Evolutionary conservation across 2,888 invertebrate genomes (phyloP).

Genomic region (Hymenopus coronatus): DNA sequence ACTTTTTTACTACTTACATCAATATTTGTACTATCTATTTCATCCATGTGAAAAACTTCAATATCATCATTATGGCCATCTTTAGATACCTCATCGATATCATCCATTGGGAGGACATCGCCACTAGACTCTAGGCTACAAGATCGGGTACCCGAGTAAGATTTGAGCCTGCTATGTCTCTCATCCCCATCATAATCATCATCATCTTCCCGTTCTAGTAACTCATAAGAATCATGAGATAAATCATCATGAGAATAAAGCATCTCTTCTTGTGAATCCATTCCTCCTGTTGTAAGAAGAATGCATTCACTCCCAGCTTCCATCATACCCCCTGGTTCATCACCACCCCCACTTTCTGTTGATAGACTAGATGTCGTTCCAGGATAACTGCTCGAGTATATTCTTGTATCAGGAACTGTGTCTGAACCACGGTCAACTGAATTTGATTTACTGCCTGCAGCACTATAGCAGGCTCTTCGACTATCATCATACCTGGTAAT

Average conservation of each 20-base stretch:
- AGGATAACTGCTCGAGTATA: constrained; percentile 84
- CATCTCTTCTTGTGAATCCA: constrained; percentile 39
- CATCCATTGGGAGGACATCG: constrained; percentile 71
- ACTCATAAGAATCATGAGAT: constrained; percentile 84
- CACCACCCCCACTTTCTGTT: constrained; percentile 65
- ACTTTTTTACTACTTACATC: not conserved
- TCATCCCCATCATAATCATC: constrained; percentile 22
- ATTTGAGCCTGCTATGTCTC: constrained; percentile 6
- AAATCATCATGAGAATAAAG: constrained; percentile 73
- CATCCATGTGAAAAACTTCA: constrained; percentile 75
- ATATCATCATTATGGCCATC: constrained; percentile 42
- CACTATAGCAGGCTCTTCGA: constrained; percentile 59
- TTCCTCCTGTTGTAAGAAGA: constrained; percentile 37
- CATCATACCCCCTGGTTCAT: constrained; percentile 63
- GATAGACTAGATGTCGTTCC: constrained; percentile 66
- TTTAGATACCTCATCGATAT: constrained; percentile 56
- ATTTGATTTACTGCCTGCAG: constrained; percentile 57
- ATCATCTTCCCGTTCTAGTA: constrained; percentile 75
- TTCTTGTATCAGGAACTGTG: constrained; percentile 61
- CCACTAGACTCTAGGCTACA: constrained; percentile 76
- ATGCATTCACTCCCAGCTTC: constrained; percentile 50
- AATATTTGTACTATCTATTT: constrained; percentile 40
- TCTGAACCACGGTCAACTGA: constrained; percentile 67
- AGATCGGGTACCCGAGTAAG: constrained; percentile 48
- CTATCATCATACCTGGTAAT: constrained; percentile 70